Conservation (phyloP, 2,113 vertebrate species). For the Dasyornis broadbenti region DNA sequence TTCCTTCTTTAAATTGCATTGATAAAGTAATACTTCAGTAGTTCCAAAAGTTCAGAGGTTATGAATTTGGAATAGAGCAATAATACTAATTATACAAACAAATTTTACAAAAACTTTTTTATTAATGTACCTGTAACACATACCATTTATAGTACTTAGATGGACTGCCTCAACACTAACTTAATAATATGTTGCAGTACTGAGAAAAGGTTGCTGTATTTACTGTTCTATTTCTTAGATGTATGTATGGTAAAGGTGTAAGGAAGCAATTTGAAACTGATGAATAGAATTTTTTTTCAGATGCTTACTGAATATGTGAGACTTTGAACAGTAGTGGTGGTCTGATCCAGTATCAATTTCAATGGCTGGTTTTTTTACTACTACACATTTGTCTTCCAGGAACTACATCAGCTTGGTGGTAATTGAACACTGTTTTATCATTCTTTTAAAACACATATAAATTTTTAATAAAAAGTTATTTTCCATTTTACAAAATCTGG, state of each 20-base stretch:
- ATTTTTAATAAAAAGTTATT: neutral
- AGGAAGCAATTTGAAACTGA: neutral
- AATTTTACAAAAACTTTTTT: neutral
- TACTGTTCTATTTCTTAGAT: neutral
- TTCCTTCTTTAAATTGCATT: neutral
- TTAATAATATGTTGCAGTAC: neutral
- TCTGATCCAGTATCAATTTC: neutral
- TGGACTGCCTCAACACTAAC: neutral
- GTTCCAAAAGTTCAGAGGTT: neutral
- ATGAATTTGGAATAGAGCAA: neutral
- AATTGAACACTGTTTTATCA: neutral
- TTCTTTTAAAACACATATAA: neutral
- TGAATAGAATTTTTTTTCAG: neutral
- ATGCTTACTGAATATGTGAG: fast-evolving
- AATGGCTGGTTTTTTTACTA: neutral
- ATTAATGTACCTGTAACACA: neutral
- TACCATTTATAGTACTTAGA: too few relatives aligned
- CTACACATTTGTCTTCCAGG: neutral
- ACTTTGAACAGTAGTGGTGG: neutral
- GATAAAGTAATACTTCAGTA: neutral
- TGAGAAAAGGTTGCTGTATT: neutral
- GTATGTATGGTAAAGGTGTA: neutral
- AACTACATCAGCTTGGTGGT: neutral
- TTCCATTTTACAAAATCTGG: neutral
- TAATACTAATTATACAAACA: neutral